Base-by-base conservation (phyloP, 2,797 vertebrate species). In the Eupleurogrammus muticus region DNA sequence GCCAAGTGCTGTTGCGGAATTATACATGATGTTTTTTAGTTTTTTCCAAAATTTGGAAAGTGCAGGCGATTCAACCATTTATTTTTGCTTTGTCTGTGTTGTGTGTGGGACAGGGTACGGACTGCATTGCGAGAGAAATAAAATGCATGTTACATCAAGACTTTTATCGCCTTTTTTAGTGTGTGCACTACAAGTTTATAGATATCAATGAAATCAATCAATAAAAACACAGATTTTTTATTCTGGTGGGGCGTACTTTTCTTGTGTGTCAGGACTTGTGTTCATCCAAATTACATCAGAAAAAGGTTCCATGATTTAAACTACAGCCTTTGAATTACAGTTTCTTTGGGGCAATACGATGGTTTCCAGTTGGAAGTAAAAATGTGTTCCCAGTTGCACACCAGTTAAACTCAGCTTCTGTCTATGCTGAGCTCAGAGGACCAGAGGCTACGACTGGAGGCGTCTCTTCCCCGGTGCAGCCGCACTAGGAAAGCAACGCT, bases 11-110 rank as follows among this genome's bases (percentile, higher is more conserved):
- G 34, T 44, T 60, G 49, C 32, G 47, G 49, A 17, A 47, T 10
- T 48, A 28, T 28, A 52, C 49, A 24, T 44, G 1, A 66, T 66
- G 19, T 28, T 50, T 35, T 56, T n/a, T 1, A 2, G n/a, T n/a
- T n/a, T n/a, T n/a, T n/a, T n/a, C n/a, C n/a, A n/a, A n/a, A 65
- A 40, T 17, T 40, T 35, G 19, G 70, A 70, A 71, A n/a, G 5
- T 44, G 35, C 20, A 35, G 21, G 47, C 51, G 36, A 38, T 38
- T 5, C 40, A 62, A 9, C 50, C 24, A 48, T 9, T 58, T 47
- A 34, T 2, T 42, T 57, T 2, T 8, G 19, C 40, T 7, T 56
- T 48, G 17, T 66, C 35, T 28, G 2, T 28, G 4, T 56, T 51
- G 40, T 51, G 3, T 57, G 21, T 62, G 3, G n/a, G 28, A 19